A percentile compares a stretch with the other conserved stretches of the same genome.
These are phyloP conservation scores for Petrolisthes cinctipes DNA, from an alignment of 2,888 invertebrate genomes.

Conservation along the genomic window DNA sequence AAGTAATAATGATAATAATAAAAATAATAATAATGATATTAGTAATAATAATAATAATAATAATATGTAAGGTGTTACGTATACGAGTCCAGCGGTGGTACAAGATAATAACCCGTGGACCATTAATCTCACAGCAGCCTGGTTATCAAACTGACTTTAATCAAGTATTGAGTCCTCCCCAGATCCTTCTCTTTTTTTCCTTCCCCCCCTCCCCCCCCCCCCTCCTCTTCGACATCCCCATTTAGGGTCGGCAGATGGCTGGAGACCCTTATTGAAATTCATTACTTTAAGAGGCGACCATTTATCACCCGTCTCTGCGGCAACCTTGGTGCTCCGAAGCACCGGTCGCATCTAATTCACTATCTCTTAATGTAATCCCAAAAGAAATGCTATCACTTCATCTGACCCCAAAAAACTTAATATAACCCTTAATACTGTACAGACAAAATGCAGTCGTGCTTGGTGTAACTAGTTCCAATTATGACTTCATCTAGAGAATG, in stretches of 20 bases:
- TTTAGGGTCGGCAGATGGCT: slow-evolving; percentile 31
- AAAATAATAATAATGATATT: too few relatives aligned
- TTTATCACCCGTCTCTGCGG: slow-evolving; percentile 36
- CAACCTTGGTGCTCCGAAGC: slow-evolving; percentile 5
- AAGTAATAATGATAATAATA: too few relatives aligned
- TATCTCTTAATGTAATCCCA: slow-evolving; percentile 8
- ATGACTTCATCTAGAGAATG: too few relatives aligned
- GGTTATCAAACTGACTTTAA: slow-evolving; percentile 44
- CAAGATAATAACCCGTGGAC: slow-evolving; percentile 25
- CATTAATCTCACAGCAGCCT: slow-evolving; percentile 38
- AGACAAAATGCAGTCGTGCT: too few relatives aligned
- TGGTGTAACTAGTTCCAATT: too few relatives aligned
- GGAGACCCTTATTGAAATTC: slow-evolving; percentile 52
- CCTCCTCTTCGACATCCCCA: slow-evolving; percentile 27
- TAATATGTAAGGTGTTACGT: too few relatives aligned
- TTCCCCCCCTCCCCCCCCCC: not conserved
- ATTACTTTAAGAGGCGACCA: slow-evolving; percentile 40
- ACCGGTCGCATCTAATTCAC: not conserved
- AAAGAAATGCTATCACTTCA: slow-evolving; percentile 7
- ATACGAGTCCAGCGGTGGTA: not conserved
- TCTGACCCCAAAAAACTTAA: not conserved
- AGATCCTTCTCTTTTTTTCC: not conserved
- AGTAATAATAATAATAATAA: too few relatives aligned
- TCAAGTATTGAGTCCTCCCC: slow-evolving; percentile 27
- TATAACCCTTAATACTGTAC: not conserved